Base-by-base conservation (phyloP, 1,140 invertebrate genomes). In the Pseudomyrmex dendroicus region DNA sequence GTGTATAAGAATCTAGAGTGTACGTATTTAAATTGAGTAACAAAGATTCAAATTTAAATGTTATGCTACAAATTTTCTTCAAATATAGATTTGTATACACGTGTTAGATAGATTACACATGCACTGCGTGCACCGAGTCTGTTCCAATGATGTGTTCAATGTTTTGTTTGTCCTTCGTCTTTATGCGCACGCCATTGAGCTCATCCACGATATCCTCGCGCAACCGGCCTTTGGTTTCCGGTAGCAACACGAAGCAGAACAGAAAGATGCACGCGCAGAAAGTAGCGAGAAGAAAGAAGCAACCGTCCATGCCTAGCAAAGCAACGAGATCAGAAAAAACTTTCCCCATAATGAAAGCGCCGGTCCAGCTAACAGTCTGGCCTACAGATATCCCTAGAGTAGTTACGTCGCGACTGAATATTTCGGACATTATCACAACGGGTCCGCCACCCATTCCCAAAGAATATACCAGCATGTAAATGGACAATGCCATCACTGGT, bases 151-250 rank as follows among this genome's bases (percentile, higher is more conserved):
- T 35, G 17, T 59, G 44, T 3, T 72, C 72, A 13, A 46, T 4
- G 1, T 52, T 13, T 12, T 63, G 35, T 35, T 50, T 35, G 7
- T 67, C 20, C 20, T 68, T 22, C 9, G 8, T 61, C 12, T 76
- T 63, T 22, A 44, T 54, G 56, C 64, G 77, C 56, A 15, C 72
- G 59, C 91, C 91, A 50, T 90, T 90, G 1, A 95, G 87, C 82
- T 93, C 90, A 22, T 91, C 86, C 0, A 94, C 48, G 67, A 96
- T 96, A 64, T 96, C 94, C 68, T 96, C 96, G 25, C 96, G 90
- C 7, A 90, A 93, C 52, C 93, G 93, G 0, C 96, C 96, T 87
- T 96, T 96, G 0, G 96, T 97, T 91, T 97, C 96, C 1, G 96
- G 96, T 1, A 97, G 87, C 10, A 95, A 87, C 1, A 83, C 93